These are phyloP conservation scores for Tenthredo mesomela DNA, from an alignment of 2,888 invertebrate genomes.

Conservation along the genomic window DNA sequence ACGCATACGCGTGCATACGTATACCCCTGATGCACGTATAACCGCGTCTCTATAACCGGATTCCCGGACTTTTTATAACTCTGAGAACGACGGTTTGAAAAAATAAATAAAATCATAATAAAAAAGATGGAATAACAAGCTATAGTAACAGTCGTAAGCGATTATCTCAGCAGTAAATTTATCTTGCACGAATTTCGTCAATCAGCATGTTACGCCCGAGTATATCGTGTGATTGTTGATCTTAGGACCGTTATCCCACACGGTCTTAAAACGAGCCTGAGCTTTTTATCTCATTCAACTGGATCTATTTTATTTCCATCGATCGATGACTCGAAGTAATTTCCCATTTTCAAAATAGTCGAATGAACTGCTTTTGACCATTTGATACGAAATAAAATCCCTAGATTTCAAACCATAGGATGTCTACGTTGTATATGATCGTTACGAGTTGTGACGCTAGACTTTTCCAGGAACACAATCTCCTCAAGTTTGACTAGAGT, in stretches of 20 bases:
- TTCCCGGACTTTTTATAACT: background rate
- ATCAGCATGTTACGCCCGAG: conserved; percentile 13
- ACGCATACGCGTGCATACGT: background rate
- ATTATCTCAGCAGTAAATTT: background rate
- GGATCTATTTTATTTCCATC: background rate
- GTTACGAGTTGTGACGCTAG: background rate
- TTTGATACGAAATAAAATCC: background rate
- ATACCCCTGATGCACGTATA: no score
- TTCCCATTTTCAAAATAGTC: no score
- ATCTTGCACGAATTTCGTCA: conserved; percentile 19
- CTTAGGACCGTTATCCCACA: conserved; percentile 10
- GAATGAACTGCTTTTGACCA: background rate
- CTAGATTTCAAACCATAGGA: background rate
- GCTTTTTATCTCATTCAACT: background rate
- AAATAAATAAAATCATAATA: conserved; percentile 32
- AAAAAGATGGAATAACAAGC: conserved; percentile 38
- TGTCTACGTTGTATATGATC: background rate
- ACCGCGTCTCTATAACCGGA: no score
- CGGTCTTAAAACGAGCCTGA: background rate
- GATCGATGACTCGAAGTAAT: no score
- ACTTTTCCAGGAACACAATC: background rate
- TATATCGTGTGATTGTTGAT: conserved; percentile 36
- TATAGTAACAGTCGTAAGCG: conserved; percentile 10
- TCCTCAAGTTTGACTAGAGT: background rate
- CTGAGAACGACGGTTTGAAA: conserved; percentile 8